Evolutionary conservation across 2,113 vertebrate species (phyloP).

Genomic region (Sprattus sprattus): DNA sequence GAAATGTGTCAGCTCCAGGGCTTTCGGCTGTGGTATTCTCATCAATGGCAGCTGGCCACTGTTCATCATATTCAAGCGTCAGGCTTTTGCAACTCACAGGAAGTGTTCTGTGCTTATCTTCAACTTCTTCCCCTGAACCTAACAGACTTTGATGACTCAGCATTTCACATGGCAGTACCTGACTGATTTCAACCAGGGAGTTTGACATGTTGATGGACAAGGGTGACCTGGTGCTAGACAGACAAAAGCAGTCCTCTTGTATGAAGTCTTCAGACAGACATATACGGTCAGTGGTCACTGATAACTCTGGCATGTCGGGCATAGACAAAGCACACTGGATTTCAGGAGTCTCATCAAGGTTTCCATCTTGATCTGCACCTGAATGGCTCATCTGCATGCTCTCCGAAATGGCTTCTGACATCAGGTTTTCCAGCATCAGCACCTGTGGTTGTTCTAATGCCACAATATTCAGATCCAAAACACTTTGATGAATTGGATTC

Average conservation of each 20-base stretch:
- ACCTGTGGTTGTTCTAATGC: neutral
- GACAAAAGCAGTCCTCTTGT: constrained; percentile 1
- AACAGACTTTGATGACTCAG: constrained; percentile 11
- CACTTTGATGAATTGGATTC: neutral
- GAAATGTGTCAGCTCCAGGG: constrained; percentile 1
- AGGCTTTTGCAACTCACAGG: constrained; percentile 6
- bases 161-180: neutral
- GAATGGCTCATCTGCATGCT: neutral
- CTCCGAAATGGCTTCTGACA: neutral
- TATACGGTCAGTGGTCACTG: neutral
- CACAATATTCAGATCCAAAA: neutral
- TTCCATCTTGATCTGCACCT: neutral
- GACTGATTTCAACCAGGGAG: constrained; percentile 3
- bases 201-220: neutral
- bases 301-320: neutral
- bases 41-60: neutral
- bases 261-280: neutral
- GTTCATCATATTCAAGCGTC: constrained; percentile 31
- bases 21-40: neutral
- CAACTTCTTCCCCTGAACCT: neutral
- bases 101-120: constrained; percentile 27
- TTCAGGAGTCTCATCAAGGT: neutral
- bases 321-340: neutral
- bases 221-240: neutral
- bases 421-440: neutral